Base-by-base conservation (phyloP, 2,888 invertebrate genomes). In the Agrenia bidenticulata region DNA sequence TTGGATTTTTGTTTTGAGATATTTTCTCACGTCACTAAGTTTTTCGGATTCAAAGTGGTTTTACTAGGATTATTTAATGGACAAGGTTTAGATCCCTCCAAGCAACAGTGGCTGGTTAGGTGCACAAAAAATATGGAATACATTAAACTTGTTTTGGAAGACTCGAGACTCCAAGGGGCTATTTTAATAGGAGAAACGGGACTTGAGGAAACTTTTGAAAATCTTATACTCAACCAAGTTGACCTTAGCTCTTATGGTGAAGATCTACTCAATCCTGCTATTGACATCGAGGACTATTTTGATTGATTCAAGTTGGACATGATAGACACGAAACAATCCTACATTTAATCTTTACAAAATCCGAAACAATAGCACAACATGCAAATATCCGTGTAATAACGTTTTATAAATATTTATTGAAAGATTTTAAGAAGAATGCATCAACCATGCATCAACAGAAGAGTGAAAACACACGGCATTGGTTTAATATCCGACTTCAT, bases 271-370 rank as follows among this genome's bases (percentile, higher is more conserved):
- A 89, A 99, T 84, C 96, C 97, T 21, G 86, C 92, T 79, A 90
- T 99, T 78, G 98, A 99, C 80, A 92, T 99, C 78, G 98, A 98
- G 81, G 99, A 99, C 83, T 99, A 94, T 82, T 99, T 99, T 86
- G 99, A 99, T 85, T 98, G 65, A 73, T 58, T n/a, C n/a, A n/a
- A n/a, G n/a, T n/a, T n/a, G n/a, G n/a, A n/a, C n/a, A n/a, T n/a
- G n/a, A n/a, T n/a, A n/a, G n/a, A n/a, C n/a, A n/a, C n/a, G n/a
- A n/a, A n/a, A n/a, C n/a, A n/a, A n/a, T n/a, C n/a, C n/a, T n/a
- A n/a, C n/a, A n/a, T n/a, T n/a, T n/a, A n/a, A n/a, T n/a, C n/a
- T n/a, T n/a, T n/a, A n/a, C n/a, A n/a, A n/a, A n/a, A n/a, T n/a
- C n/a, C n/a, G n/a, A n/a, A n/a, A n/a, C n/a, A n/a, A n/a, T n/a